Evolutionary conservation across 2,113 vertebrate genomes (phyloP).

Genomic region (Spheniscus mendiculus): DNA sequence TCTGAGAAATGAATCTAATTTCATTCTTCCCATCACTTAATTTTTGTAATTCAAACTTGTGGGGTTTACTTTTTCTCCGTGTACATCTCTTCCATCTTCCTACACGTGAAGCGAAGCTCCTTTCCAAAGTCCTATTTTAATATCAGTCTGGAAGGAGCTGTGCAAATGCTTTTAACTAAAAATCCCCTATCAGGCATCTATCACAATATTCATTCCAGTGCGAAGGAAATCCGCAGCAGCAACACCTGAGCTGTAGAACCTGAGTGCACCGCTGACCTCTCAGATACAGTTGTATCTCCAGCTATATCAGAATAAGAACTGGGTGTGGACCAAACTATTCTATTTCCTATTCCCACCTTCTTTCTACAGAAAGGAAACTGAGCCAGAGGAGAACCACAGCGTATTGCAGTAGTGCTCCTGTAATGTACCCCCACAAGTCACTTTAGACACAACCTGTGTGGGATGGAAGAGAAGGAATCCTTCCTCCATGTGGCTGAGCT

Average conservation of each 20-base stretch:
- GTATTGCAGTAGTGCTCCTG: not conserved
- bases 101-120: not conserved
- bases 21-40: not conserved
- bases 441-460: not conserved
- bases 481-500: not conserved
- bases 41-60: not conserved
- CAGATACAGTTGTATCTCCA: not conserved
- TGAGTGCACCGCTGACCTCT: not conserved
- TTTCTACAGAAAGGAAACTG: not conserved
- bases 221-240: not conserved
- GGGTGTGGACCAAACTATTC: not conserved
- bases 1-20: not conserved
- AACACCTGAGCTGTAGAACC: not conserved
- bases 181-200: not conserved
- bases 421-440: not conserved
- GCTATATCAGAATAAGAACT: not conserved
- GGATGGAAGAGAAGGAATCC: not conserved
- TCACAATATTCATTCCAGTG: not conserved
- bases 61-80: not conserved
- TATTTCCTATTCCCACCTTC: not conserved
- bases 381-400: not conserved
- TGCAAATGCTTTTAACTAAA: not conserved
- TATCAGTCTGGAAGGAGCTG: not conserved
- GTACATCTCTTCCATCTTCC: not conserved
- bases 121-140: not conserved